Evolutionary conservation across 2,113 vertebrate species (phyloP).

Genomic region (Scortum barcoo): DNA sequence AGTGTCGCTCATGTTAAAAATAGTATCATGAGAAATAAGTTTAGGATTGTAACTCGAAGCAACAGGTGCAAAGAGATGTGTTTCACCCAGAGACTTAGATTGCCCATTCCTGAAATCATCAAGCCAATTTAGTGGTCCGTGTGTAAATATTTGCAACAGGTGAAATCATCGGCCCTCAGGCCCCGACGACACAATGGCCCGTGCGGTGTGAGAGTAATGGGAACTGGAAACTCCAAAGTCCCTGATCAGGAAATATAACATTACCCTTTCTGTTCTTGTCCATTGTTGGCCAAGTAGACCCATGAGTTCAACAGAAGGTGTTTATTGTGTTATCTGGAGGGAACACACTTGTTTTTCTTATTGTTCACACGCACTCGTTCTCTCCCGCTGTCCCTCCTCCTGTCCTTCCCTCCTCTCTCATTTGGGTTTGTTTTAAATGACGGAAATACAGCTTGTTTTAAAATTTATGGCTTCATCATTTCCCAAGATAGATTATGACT

Average conservation of each 20-base stretch:
- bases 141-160: slow-evolving; percentile 33
- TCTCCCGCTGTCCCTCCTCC: slow-evolving; percentile 1
- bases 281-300: slow-evolving; percentile 47
- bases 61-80: slow-evolving; percentile 68
- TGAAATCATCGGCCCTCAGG: neutral
- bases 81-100: slow-evolving; percentile 25
- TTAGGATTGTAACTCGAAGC: slow-evolving; percentile 50
- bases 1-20: slow-evolving; percentile 68
- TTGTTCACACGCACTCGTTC: slow-evolving; percentile 6
- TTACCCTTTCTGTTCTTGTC: slow-evolving; percentile 10
- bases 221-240: slow-evolving; percentile 49
- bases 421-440: neutral
- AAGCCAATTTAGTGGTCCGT: neutral
- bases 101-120: slow-evolving; percentile 24
- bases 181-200: slow-evolving; percentile 23
- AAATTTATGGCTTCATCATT: neutral
- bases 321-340: slow-evolving; percentile 51
- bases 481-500: neutral
- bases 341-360: slow-evolving; percentile 46
- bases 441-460: neutral
- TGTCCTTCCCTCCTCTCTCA: slow-evolving; percentile 12
- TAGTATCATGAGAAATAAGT: slow-evolving; percentile 62
- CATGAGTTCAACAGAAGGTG: slow-evolving; percentile 20
- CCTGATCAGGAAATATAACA: slow-evolving; percentile 48
- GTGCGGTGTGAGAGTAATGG: neutral